Evolutionary conservation across 2,113 vertebrate species (phyloP).

Genomic region (Tor tambroides): DNA sequence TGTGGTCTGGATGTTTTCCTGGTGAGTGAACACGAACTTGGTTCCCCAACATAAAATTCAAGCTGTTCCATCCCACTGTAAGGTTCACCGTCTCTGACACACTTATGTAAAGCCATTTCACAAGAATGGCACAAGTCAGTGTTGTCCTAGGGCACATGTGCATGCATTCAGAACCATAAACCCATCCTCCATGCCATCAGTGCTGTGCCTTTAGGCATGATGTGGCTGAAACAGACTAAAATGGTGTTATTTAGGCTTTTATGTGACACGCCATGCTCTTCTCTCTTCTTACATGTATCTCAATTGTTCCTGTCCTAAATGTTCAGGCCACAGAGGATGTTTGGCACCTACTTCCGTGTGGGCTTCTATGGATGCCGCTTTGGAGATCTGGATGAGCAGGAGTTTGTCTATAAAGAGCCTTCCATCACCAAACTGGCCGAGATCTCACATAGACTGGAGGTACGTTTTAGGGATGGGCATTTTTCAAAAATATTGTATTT

Average conservation of each 20-base stretch:
- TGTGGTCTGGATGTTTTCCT: constrained; percentile 52
- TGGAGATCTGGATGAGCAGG: constrained; percentile 88
- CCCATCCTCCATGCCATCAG: not conserved
- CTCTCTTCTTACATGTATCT: not conserved
- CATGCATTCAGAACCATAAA: not conserved
- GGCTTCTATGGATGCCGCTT: constrained; percentile 87
- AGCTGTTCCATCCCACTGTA: constrained; percentile 42
- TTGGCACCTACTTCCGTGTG: constrained; percentile 63
- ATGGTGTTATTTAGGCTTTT: constrained; percentile 32
- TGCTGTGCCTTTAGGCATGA: constrained; percentile 13
- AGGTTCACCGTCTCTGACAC: constrained; percentile 44
- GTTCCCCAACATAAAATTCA: not conserved
- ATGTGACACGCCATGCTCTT: not conserved
- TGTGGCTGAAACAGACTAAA: constrained; percentile 74
- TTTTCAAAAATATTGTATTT: too few relatives aligned
- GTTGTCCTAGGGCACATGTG: not conserved
- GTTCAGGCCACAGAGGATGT: constrained; percentile 81
- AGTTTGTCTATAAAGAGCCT: constrained; percentile 93
- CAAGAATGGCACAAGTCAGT: constrained; percentile 38
- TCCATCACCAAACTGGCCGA: constrained; percentile 91
- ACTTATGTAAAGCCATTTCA: constrained; percentile 48
- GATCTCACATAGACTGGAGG: constrained; percentile 91
- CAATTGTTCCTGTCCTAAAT: not conserved
- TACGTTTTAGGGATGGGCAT: constrained; percentile 40
- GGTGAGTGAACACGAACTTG: constrained; percentile 71